Evolutionary conservation across 2,888 invertebrate species (phyloP).

Genomic region (Drosophila colorata): DNA sequence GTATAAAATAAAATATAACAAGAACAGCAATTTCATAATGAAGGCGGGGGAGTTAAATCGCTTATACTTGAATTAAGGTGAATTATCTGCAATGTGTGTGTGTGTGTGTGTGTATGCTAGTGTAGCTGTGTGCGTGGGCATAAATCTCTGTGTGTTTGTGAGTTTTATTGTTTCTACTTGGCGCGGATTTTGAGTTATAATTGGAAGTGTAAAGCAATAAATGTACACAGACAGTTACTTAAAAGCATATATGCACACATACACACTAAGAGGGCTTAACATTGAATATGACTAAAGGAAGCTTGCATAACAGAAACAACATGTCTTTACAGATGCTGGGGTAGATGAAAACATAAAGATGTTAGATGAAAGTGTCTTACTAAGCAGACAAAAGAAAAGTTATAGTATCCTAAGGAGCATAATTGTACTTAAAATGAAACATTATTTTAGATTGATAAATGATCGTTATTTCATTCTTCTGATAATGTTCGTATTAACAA

Average conservation of each 20-base stretch:
- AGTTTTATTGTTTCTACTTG: constrained; percentile 72
- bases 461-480: too few relatives aligned
- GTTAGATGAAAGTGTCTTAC: not conserved
- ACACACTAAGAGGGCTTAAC: not conserved
- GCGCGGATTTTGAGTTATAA: constrained; percentile 73
- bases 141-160: constrained; percentile 60
- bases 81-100: constrained; percentile 36
- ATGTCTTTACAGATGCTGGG: not conserved
- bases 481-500: too few relatives aligned
- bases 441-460: too few relatives aligned
- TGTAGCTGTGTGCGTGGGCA: constrained; percentile 50
- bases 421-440: too few relatives aligned
- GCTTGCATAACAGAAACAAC: not conserved
- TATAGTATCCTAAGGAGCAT: too few relatives aligned
- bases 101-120: constrained; percentile 5
- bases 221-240: constrained; percentile 32
- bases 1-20: constrained; percentile 76
- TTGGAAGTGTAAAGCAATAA: constrained; percentile 78
- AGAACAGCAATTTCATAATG: constrained; percentile 67
- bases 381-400: too few relatives aligned
- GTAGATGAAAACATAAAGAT: not conserved
- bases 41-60: constrained; percentile 77
- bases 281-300: too few relatives aligned
- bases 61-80: constrained; percentile 77
- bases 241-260: not conserved